phyloP scores from a whole-genome alignment of 2,888 invertebrate genomes.

The Coleophora deauratella region DNA sequence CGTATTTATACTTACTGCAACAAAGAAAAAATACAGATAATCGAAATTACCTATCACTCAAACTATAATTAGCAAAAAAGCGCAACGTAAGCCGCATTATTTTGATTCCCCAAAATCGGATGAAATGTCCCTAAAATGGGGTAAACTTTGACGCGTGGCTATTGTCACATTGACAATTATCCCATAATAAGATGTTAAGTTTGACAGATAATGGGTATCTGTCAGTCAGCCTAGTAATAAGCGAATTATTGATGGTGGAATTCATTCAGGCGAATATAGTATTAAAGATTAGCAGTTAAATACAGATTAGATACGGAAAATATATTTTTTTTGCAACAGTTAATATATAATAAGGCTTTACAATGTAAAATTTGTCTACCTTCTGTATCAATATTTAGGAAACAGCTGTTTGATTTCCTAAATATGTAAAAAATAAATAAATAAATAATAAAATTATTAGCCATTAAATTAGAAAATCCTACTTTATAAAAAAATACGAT shows the following conservation, averaged over 20 bases:
- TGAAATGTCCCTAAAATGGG: conserved; percentile 31
- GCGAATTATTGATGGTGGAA: conserved; percentile 14
- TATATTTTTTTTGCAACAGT: too few relatives aligned
- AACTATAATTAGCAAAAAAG: conserved; percentile 20
- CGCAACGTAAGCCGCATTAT: conserved; percentile 26
- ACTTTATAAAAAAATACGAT: too few relatives aligned
- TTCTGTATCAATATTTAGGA: too few relatives aligned
- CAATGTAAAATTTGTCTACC: too few relatives aligned
- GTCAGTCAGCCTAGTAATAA: conserved; percentile 32
- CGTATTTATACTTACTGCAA: too few relatives aligned
- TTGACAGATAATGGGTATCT: conserved; percentile 25
- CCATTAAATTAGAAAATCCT: too few relatives aligned
- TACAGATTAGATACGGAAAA: too few relatives aligned
- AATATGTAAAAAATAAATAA: too few relatives aligned
- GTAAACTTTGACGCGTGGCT: conserved; percentile 11
- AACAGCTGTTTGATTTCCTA: too few relatives aligned
- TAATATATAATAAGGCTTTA: too few relatives aligned
- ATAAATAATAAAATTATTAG: too few relatives aligned
- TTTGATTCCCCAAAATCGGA: conserved; percentile 33
- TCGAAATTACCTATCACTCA: too few relatives aligned
- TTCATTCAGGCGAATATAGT: neutral
- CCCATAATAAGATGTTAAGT: conserved; percentile 34
- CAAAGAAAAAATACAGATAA: neutral
- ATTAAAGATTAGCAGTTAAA: neutral
- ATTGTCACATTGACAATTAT: conserved; percentile 33